Evolutionary conservation across 2,888 invertebrate species (phyloP), one percentile per base, ranked within the genome.

Genomic region (Crossocerus cetratus): DNA sequence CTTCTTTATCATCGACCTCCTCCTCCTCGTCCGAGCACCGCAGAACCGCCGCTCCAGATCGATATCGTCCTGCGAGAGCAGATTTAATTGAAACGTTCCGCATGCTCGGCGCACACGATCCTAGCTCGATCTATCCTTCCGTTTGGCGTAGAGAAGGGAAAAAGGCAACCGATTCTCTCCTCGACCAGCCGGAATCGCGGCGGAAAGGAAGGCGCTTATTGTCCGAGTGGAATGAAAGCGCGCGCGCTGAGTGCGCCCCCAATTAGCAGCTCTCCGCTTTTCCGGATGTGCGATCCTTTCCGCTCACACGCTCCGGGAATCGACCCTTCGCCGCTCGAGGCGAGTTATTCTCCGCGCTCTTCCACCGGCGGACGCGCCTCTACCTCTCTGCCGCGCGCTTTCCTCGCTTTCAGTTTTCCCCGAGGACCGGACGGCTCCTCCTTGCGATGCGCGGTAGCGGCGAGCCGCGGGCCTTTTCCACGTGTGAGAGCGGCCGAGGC

Each of bases 241-340:
- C 20, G 56, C 43, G 43, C 43, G 43, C 2, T 8, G 45, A 16
- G 45, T 43, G 2, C 45, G 45, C 45, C 8, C 49, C 43, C 54
- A 69, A 75, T 75, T 65, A 69, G 64, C 57, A 66, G 60, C 56
- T 42, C 16, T 32, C n/a, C 65, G 74, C 73, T 81, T 78, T 81
- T 81, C 81, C 81, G 71, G 80, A 74, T 65, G 63, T 63, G 14
- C 64, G 72, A 65, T 65, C 73, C n/a, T 72, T 76, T 76, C 79
- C 81, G 76, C 72, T 77, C 77, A 75, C 81, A 82, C 79, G 77
- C 69, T 68, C 69, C 63, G 64, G 55, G 58, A 45, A 54, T 67
- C 57, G 55, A 69, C 70, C 61, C 56, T 54, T 62, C 43, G 45
- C 43, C 23, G 45, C n/a, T 59, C 60, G 43, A 57, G 59, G 64